Conservation (phyloP, 2,113 vertebrate genomes). For the Candoia aspera region DNA sequence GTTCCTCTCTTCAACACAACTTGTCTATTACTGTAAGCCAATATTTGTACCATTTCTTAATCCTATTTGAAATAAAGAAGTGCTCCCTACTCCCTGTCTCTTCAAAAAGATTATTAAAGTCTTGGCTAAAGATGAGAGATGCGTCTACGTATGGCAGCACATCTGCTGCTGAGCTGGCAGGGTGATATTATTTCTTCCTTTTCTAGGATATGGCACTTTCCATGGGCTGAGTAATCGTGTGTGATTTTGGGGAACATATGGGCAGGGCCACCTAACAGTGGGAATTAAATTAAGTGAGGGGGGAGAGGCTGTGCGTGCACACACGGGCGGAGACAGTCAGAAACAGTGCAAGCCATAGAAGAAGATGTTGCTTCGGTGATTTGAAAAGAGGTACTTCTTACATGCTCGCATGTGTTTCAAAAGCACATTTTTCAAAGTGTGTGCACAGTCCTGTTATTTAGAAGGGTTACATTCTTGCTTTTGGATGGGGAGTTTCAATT, state of each 20-base stretch:
- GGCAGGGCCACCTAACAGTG: not conserved
- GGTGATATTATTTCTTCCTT: not conserved
- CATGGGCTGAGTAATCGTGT: not conserved
- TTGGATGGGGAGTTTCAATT: not conserved
- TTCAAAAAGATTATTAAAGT: not conserved
- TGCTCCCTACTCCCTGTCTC: not conserved
- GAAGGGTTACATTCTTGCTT: not conserved
- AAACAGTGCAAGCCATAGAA: not conserved
- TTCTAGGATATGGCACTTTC: not conserved
- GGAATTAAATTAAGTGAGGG: not conserved
- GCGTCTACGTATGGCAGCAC: not conserved
- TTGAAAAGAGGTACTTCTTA: not conserved
- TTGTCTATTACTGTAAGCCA: not conserved
- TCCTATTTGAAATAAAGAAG: not conserved
- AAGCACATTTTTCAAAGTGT: not conserved
- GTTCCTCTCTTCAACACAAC: not conserved
- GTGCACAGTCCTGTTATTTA: not conserved
- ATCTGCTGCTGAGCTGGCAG: not conserved
- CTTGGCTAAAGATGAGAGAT: not conserved
- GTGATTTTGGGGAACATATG: not conserved
- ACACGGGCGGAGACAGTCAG: not conserved
- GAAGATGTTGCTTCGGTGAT: not conserved
- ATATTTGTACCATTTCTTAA: not conserved
- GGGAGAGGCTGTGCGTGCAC: not conserved
- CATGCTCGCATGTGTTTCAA: not conserved